phyloP scores from a whole-genome alignment of 2,113 vertebrate genomes.

The Urocolius indicus region DNA sequence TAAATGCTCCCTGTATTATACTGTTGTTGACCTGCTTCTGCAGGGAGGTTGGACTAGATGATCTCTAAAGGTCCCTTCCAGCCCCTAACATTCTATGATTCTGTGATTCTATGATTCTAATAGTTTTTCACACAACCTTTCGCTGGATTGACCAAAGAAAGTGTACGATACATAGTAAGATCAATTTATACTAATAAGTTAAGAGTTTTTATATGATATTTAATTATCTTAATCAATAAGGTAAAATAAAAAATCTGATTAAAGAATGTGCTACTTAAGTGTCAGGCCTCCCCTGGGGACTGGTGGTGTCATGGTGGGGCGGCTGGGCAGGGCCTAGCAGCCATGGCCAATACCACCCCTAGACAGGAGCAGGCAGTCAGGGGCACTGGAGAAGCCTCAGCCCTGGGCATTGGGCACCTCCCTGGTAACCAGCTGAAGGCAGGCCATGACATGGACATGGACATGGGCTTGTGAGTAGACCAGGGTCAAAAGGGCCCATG shows the following conservation, averaged over 20 bases:
- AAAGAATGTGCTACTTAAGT: background rate
- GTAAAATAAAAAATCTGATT: background rate
- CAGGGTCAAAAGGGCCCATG: too few relatives aligned
- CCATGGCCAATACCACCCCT: rapidly evolving
- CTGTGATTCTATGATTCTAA: too few relatives aligned
- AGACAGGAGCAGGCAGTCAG: background rate
- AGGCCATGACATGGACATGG: background rate
- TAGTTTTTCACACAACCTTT: background rate
- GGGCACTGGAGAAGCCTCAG: rapidly evolving
- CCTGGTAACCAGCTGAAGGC: background rate
- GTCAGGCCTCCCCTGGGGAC: background rate
- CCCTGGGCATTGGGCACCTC: rapidly evolving
- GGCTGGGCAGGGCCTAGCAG: background rate
- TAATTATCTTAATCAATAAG: background rate
- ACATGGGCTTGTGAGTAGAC: background rate
- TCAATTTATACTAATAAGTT: background rate
- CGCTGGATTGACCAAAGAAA: background rate
- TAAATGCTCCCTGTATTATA: background rate
- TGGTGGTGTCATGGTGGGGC: too few relatives aligned
- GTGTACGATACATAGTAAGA: background rate
- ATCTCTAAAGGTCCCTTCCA: too few relatives aligned
- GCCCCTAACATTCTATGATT: too few relatives aligned
- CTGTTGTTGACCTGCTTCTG: too few relatives aligned
- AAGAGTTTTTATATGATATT: background rate
- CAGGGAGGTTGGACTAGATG: too few relatives aligned